Base-by-base conservation (phyloP, 2,797 vertebrate genomes). In the Potorous gilbertii region DNA sequence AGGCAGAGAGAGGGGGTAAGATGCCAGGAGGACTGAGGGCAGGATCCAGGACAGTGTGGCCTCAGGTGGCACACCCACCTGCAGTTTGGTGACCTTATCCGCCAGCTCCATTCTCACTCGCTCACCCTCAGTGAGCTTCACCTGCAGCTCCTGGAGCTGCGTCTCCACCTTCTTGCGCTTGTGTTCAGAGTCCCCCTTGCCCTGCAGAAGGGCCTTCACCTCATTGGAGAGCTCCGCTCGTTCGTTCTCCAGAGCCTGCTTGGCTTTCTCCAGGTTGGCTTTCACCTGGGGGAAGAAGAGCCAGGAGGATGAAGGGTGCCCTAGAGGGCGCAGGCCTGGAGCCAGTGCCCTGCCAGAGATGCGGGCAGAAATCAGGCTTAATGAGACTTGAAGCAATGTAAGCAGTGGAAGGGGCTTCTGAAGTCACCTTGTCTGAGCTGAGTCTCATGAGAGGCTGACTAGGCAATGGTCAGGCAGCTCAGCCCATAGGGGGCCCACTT, bases 201-300 rank as follows among this genome's bases (percentile, higher is more conserved):
- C 99, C 97, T 99, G 99, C 98, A 99, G 98, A 97, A 99, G 99
- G 3, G 98, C 98, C 98, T 99, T 99, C 96, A 99, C 97, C 98
- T 99, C 99, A 1, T 99, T 99, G 98, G 99, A 98, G 81, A 99
- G 98, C 97, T 99, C 99, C 54, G 99, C 99, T 56, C 99, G 99
- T 98, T 99, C 99, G 0, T 98, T 99, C 98, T 99, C 99, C 98
- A 99, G 98, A 34, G 99, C 99, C 98, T 99, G 99, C 98, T 99
- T 99, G 52, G 99, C 98, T 97, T 99, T 99, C 94, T 99, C 99
- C 96, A 99, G 98, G 9, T 99, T 99, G 93, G 98, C 99, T 99
- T 99, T 99, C 97, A 99, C 99, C 99, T 99, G 93, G 93, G 1
- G 50, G 6, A 54, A 90, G 94, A 46, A 8, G 54, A 94, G 18